phyloP scores from a whole-genome alignment of 2,888 invertebrate species.

The Norana najaformis region DNA sequence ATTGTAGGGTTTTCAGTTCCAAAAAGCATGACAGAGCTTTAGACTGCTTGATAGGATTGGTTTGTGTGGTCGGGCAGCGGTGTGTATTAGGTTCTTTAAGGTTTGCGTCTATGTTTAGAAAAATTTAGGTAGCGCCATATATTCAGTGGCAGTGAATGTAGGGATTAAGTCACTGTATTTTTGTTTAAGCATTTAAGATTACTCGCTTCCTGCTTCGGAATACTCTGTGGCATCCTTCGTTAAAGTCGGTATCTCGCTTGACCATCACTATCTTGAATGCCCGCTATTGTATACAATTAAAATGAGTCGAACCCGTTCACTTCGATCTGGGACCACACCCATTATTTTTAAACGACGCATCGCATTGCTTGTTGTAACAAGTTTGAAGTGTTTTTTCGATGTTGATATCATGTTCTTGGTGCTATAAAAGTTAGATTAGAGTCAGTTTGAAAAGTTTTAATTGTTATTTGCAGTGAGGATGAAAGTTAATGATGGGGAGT shows the following conservation, averaged over 20 bases:
- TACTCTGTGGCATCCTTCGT: no score
- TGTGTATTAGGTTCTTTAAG: neutral
- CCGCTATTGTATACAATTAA: neutral
- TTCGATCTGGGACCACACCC: neutral
- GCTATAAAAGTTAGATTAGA: neutral
- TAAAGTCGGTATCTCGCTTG: no score
- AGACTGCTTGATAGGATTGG: neutral
- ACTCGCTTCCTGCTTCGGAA: neutral
- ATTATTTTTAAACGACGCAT: no score
- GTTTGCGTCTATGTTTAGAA: neutral
- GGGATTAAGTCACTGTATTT: neutral
- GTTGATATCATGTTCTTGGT: neutral
- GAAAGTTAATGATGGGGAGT: slow-evolving; percentile 19
- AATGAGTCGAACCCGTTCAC: neutral
- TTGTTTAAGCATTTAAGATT: neutral
- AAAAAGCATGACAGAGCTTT: neutral
- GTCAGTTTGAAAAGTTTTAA: neutral
- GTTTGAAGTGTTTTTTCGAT: neutral
- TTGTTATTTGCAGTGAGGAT: neutral
- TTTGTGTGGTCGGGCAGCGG: neutral
- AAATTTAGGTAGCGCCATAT: neutral
- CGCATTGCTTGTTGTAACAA: neutral
- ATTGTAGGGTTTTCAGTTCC: neutral
- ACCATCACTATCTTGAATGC: neutral
- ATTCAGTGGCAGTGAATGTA: neutral